Evolutionary conservation across 2,888 invertebrate species (phyloP), one percentile per base, ranked within the genome.

Genomic region (Halocaridina rubra): DNA sequence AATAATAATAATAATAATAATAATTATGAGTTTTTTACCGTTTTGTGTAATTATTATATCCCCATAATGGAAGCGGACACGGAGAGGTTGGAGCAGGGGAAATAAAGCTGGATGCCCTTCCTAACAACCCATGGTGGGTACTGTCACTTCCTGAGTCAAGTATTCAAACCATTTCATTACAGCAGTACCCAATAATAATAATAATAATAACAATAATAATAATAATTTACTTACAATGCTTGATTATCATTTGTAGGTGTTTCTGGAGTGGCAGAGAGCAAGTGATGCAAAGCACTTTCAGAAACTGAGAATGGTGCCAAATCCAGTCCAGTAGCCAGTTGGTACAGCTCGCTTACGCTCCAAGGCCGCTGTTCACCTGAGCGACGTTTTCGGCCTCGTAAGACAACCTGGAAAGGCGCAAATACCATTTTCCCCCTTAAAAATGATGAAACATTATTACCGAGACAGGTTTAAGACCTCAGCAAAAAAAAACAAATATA

Each of bases 341-440:
- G 96, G 16, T 96, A 95, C 53, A 96, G 93, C 89, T 96, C 96
- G 7, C 97, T 96, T 5, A 97, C 96, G 86, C 97, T 96, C 96
- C 96, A 96, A 0, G 97, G 97, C 69, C 97, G 93, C 80, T 89
- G 93, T 76, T 89, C 89, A 24, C 89, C 80, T 30, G 77, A 87
- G 3, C 80, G 64, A 53, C 88, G 72, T 61, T 88, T 88, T 57
- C 89, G 88, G 64, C 86, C 88, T 27, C 89, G 88, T 75, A 89
- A 67, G 3, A 88, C 79, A 13, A 89, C 89, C 81, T 81, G 82
- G 0, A n/a, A n/a, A n/a, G n/a, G n/a, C n/a, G n/a, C n/a, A n/a
- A n/a, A n/a, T n/a, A n/a, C n/a, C n/a, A n/a, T n/a, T n/a, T n/a
- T n/a, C n/a, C n/a, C n/a, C n/a, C n/a, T n/a, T n/a, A n/a, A n/a